Evolutionary conservation across 2,888 invertebrate species (phyloP).

Genomic region (Meganola albula): DNA sequence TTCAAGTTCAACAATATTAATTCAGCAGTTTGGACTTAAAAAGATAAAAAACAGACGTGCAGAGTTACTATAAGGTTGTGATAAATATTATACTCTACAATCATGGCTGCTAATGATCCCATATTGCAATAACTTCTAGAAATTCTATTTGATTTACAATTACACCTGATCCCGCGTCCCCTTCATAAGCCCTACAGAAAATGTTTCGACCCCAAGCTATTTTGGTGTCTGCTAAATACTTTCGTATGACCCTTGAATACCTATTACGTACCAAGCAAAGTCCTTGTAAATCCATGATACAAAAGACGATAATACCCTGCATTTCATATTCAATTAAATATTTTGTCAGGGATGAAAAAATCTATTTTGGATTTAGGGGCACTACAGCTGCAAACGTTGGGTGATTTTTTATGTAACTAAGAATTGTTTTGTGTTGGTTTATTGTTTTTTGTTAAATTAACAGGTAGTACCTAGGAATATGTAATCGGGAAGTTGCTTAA

Average conservation of each 20-base stretch:
- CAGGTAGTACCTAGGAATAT: no score
- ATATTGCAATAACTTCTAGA: slow-evolving; percentile 8
- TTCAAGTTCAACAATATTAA: no score
- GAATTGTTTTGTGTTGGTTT: slow-evolving; percentile 10
- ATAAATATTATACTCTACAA: no score
- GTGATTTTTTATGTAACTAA: slow-evolving; percentile 29
- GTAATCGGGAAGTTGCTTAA: no score
- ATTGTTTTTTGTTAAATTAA: background rate
- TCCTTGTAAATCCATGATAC: slow-evolving; percentile 64
- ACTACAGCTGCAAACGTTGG: slow-evolving; percentile 36
- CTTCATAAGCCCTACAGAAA: slow-evolving; percentile 32
- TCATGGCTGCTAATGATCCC: slow-evolving; percentile 6
- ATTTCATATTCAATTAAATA: slow-evolving; percentile 86
- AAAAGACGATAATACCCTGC: slow-evolving; percentile 73
- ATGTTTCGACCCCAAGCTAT: slow-evolving; percentile 42
- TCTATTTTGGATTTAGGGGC: slow-evolving; percentile 67
- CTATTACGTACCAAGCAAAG: slow-evolving; percentile 51
- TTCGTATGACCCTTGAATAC: slow-evolving; percentile 63
- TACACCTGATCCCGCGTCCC: slow-evolving; percentile 48
- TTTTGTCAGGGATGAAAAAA: slow-evolving; percentile 76
- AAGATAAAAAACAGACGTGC: no score
- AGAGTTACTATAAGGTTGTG: no score
- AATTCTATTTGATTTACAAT: slow-evolving; percentile 32
- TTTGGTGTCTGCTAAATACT: slow-evolving; percentile 58
- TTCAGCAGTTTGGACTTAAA: no score